A percentile compares a stretch with the other conserved stretches of the same genome.
phyloP scores from a whole-genome alignment of 2,888 invertebrate genomes.

The Nebria salina region DNA sequence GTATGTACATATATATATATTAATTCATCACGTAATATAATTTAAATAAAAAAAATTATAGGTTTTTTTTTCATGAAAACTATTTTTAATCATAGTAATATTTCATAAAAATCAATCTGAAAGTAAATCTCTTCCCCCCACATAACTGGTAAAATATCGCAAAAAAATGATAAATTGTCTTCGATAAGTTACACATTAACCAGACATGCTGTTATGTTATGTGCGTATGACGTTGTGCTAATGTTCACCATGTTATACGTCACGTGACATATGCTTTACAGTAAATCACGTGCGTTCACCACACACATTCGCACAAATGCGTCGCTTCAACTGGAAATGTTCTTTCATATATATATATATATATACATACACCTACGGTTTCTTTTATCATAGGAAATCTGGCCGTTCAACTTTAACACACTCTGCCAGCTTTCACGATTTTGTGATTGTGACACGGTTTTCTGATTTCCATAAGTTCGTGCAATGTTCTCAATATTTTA shows the following conservation, averaged over 20 bases:
- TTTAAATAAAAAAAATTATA: no score
- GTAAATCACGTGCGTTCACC: background rate
- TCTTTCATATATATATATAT: background rate
- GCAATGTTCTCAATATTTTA: slow-evolving; percentile 14
- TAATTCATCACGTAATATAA: no score
- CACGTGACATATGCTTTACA: background rate
- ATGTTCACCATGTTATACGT: background rate
- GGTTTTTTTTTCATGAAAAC: no score
- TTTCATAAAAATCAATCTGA: background rate
- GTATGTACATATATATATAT: background rate
- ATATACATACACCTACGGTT: background rate
- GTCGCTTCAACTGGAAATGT: background rate
- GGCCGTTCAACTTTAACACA: background rate
- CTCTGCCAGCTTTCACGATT: background rate
- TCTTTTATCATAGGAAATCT: background rate
- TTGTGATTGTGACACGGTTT: slow-evolving; percentile 13
- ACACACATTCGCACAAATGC: background rate
- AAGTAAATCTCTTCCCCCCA: background rate
- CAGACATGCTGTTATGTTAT: background rate
- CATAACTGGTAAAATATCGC: background rate
- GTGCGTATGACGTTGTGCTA: background rate
- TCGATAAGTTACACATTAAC: background rate
- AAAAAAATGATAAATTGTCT: background rate
- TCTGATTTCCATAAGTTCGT: slow-evolving; percentile 32
- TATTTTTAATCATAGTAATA: background rate